phyloP scores from a whole-genome alignment of 2,888 invertebrate species.

The Dolichomitus sp. region DNA sequence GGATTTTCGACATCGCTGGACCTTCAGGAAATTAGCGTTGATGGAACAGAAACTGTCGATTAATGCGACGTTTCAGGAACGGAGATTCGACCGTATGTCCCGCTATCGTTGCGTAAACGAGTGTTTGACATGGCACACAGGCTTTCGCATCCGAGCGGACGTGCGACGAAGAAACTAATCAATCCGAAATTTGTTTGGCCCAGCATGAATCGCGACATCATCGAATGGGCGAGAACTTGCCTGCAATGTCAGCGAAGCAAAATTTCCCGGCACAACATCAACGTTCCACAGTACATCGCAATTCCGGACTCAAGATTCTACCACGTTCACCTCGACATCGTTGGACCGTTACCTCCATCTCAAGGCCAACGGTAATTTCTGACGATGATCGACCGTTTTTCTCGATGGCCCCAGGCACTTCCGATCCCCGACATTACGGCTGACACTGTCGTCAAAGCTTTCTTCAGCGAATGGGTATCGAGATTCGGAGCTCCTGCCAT shows the following conservation, averaged over 20 bases:
- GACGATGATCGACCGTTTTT: conserved; percentile 78
- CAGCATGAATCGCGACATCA: conserved; percentile 72
- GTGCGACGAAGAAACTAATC: conserved; percentile 69
- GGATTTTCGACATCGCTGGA: conserved; percentile 4
- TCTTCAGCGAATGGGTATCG: conserved; percentile 37
- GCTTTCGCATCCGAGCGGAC: conserved; percentile 69
- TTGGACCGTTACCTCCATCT: conserved; percentile 77
- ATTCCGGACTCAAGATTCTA: conserved; percentile 74
- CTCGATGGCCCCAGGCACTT: conserved; percentile 73
- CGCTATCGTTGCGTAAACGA: conserved; percentile 57
- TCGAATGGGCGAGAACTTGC: conserved; percentile 76
- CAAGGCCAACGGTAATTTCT: conserved; percentile 78
- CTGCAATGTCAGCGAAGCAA: conserved; percentile 79
- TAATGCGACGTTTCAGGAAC: conserved; percentile 62
- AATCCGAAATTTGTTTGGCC: conserved; percentile 75
- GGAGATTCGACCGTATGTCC: conserved; percentile 70
- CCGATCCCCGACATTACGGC: conserved; percentile 65
- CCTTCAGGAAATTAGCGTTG: conserved; percentile 25
- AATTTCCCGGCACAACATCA: conserved; percentile 71
- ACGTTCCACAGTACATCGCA: conserved; percentile 68
- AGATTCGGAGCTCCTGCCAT: conserved; percentile 43
- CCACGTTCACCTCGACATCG: conserved; percentile 80
- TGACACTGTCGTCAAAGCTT: conserved; percentile 40
- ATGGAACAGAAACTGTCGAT: conserved; percentile 12
- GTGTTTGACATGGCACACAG: conserved; percentile 64